Conservation (phyloP, 2,797 vertebrate genomes). For the Cyclura pinguis region DNA sequence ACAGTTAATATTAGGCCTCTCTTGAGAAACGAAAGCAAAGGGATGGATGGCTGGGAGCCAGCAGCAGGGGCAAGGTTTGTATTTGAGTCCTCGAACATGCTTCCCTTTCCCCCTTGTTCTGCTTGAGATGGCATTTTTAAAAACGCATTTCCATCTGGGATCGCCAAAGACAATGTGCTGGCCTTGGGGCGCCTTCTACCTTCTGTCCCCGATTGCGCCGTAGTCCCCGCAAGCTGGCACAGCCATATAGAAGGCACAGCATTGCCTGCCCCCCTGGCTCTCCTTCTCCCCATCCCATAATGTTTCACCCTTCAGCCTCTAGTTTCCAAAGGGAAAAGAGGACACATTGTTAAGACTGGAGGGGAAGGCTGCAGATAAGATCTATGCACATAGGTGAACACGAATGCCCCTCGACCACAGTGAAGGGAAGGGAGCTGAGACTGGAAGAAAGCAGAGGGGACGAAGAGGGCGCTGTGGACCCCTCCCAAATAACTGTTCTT, state of each 20-base stretch:
- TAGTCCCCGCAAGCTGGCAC: constrained; percentile 16
- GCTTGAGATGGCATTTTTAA: background rate
- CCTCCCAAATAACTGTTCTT: background rate
- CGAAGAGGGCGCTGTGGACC: background rate
- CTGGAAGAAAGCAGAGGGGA: too few relatives aligned
- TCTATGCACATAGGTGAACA: too few relatives aligned
- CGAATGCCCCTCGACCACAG: background rate
- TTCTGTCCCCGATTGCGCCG: background rate
- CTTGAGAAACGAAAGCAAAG: background rate
- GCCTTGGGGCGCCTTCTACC: background rate
- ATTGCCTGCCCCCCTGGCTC: background rate
- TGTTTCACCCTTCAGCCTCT: background rate
- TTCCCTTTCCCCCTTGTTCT: background rate
- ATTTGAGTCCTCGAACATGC: background rate
- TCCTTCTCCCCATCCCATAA: background rate
- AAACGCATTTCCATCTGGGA: background rate
- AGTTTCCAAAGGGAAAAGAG: background rate
- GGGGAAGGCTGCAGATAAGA: too few relatives aligned
- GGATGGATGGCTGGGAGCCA: background rate
- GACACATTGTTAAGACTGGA: background rate
- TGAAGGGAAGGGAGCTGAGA: too few relatives aligned
- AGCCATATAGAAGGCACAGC: background rate
- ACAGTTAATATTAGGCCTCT: too few relatives aligned
- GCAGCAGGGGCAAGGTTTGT: background rate
- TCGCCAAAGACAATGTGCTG: background rate